These are phyloP conservation scores for Rhynchopsitta pachyrhyncha DNA, from an alignment of 2,113 vertebrate genomes.

Conservation along the genomic window DNA sequence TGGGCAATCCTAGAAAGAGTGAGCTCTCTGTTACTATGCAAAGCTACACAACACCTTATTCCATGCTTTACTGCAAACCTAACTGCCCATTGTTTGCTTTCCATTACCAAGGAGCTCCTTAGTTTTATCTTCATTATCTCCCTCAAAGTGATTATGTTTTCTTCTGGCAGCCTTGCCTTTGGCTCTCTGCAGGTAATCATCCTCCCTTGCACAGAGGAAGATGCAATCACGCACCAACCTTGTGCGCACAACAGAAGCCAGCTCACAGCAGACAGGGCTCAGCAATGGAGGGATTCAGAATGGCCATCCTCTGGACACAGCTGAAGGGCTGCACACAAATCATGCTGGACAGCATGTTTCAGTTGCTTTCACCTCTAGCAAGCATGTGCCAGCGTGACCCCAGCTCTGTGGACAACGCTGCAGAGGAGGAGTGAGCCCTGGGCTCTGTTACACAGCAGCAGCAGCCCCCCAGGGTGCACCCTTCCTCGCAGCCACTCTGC, in stretches of 20 bases:
- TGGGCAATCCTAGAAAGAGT: background rate
- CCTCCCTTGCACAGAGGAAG: background rate
- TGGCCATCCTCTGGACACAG: background rate
- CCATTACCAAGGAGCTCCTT: background rate
- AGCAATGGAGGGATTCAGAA: fast-evolving
- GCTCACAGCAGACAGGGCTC: background rate
- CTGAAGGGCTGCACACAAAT: background rate
- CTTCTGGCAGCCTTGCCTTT: background rate
- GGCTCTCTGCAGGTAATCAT: background rate
- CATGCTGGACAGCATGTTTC: background rate
- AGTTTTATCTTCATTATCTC: conserved; percentile 9
- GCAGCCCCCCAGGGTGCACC: background rate
- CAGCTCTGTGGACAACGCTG: fast-evolving
- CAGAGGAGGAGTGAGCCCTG: fast-evolving
- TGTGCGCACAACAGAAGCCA: background rate
- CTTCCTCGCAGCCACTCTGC: background rate
- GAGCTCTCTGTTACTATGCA: background rate
- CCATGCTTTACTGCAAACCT: background rate
- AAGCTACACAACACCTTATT: background rate
- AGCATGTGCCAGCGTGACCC: background rate
- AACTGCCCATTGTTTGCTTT: background rate
- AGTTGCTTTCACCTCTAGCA: background rate
- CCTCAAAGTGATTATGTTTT: background rate
- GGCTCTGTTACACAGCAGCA: background rate
- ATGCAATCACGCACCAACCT: background rate